Base-by-base conservation (phyloP, 2,113 vertebrate species). In the Solenodon paradoxus region DNA sequence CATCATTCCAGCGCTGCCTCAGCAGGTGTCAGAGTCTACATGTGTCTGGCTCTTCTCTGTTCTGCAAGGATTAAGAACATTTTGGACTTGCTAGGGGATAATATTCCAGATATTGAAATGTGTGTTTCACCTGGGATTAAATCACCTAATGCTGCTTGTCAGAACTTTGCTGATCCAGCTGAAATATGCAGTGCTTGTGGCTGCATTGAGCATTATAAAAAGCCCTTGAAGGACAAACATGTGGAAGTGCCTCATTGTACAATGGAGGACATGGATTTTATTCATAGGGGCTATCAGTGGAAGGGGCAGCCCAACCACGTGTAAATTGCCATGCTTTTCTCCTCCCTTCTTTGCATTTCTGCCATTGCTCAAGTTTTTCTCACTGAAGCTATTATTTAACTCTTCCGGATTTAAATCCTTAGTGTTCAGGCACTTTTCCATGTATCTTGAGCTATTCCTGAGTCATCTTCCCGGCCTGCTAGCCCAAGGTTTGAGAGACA, bases 251-350 rank as follows among this genome's bases (percentile, higher is more conserved):
- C 97, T 97, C 98, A 97, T 1, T 98, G 98, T 97, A 98, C 97
- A 80, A 90, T 97, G 93, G 98, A 98, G 81, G 97, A 98, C 96
- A 98, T 97, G 97, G 98, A 97, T 97, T 98, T 98, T 97, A 49
- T 98, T 98, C 97, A 97, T 97, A 97, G 98, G 97, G 98, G 92
- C 93, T 97, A 95, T 98, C 98, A 96, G 95, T 97, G 97, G 96
- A 95, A 98, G 98, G 97, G 97, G 96, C 97, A 97, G 98, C 97
- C 95, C 96, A 96, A 0, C 97, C 96, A 95, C 97, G 96, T 97
- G 97, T 98, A 97, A 98, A 96, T 98, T 97, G 98, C 98, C 97
- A 97, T 95, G 97, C 19, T 4, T 26, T 1, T 57, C 84, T 77
- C 55, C 2, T 55, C 7, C 16, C 17, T 38, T 53, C 55, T 45